Evolutionary conservation across 2,888 invertebrate genomes (phyloP).

Genomic region (Aphodius granarius): DNA sequence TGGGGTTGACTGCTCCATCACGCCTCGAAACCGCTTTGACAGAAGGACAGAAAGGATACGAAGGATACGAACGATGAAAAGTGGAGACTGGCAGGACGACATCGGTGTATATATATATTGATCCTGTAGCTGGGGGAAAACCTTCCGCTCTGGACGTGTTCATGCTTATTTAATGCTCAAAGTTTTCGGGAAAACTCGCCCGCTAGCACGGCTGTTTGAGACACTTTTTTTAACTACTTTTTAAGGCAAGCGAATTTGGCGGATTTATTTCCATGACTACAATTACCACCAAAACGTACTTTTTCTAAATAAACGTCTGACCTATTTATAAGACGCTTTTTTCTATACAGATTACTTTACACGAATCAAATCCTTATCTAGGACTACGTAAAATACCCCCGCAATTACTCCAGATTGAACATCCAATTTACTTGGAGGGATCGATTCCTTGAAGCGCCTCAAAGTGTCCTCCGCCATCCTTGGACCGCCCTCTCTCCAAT

Average conservation of each 20-base stretch:
- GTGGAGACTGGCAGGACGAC: background rate
- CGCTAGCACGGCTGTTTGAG: background rate
- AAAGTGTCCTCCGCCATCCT: background rate
- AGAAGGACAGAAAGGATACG: background rate
- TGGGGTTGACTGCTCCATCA: constrained; percentile 15
- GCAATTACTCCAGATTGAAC: background rate
- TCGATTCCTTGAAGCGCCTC: background rate
- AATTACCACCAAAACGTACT: background rate
- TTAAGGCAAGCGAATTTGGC: background rate
- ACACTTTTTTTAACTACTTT: background rate
- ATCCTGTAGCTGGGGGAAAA: background rate
- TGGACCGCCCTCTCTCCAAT: constrained; percentile 1
- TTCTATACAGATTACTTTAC: no score
- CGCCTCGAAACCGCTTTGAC: background rate
- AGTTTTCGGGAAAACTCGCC: background rate
- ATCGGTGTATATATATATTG: constrained; percentile 2
- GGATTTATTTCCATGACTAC: background rate
- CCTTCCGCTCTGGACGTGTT: constrained; percentile 6
- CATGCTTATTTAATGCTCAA: constrained; percentile 14
- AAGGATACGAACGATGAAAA: background rate
- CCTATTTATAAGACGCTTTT: no score
- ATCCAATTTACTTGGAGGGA: background rate
- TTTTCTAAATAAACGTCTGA: no score
- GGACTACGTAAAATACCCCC: background rate
- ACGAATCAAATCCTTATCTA: background rate